A percentile compares a stretch with the other conserved stretches of the same genome.
phyloP scores from a whole-genome alignment of 2,888 invertebrate species.

The Oscheius sp. region DNA sequence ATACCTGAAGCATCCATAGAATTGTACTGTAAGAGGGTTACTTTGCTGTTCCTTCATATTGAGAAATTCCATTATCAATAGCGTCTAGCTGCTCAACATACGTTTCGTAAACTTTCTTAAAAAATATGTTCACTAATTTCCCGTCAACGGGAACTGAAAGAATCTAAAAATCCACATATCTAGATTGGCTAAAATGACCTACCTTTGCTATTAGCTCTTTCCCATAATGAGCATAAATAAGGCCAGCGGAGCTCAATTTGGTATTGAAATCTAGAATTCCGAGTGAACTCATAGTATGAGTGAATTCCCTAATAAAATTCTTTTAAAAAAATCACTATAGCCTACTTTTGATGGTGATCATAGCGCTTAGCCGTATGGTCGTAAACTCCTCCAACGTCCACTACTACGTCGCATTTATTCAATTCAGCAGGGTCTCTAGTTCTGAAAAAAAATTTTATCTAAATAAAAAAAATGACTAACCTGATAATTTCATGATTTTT shows the following conservation, averaged over 20 bases:
- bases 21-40: constrained; percentile 23
- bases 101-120: constrained; percentile 80
- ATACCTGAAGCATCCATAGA: constrained; percentile 45
- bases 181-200: background rate
- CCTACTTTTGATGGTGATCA: constrained; percentile 89
- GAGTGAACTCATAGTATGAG: constrained; percentile 70
- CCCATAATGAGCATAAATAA: constrained; percentile 90
- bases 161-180: constrained; percentile 31
- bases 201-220: constrained; percentile 77
- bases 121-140: constrained; percentile 69
- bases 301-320: constrained; percentile 70
- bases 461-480: constrained; percentile 45
- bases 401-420: constrained; percentile 86
- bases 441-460: constrained; percentile 69
- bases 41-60: constrained; percentile 62
- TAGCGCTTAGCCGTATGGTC: constrained; percentile 81
- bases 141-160: constrained; percentile 32
- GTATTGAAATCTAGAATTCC: constrained; percentile 69
- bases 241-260: constrained; percentile 89
- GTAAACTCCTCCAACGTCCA: constrained; percentile 90
- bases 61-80: constrained; percentile 91
- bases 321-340: background rate
- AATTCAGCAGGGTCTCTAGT: constrained; percentile 76
- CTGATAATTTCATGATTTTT: constrained; percentile 83
- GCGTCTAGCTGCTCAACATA: constrained; percentile 94